Percentiles rank a stretch among this genome's conserved stretches.
These are phyloP conservation scores for Drosophila murphyi DNA, from an alignment of 1,140 invertebrate genomes.

Conservation along the genomic window DNA sequence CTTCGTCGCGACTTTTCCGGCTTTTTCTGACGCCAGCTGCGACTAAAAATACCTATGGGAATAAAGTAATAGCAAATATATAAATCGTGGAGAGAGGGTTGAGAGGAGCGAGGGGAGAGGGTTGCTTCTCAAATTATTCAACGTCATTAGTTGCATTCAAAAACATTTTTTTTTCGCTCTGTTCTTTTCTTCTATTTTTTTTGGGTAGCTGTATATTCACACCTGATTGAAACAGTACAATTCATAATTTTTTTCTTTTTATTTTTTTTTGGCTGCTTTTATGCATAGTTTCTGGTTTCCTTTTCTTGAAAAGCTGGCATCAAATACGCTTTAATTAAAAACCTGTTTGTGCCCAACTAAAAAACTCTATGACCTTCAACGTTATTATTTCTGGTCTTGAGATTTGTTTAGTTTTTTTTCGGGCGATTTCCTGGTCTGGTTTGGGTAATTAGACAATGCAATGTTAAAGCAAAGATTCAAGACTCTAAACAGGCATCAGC, in stretches of 20 bases:
- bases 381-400: not conserved
- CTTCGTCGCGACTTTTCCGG: slow-evolving; percentile 53
- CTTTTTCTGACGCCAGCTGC: slow-evolving; percentile 25
- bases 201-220: slow-evolving; percentile 53
- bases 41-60: slow-evolving; percentile 26
- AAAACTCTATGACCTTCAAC: slow-evolving; percentile 23
- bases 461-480: slow-evolving; percentile 21
- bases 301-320: slow-evolving; percentile 27
- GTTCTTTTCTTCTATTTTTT: not conserved
- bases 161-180: slow-evolving; percentile 25
- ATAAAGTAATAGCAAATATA: slow-evolving; percentile 15
- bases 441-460: slow-evolving; percentile 64
- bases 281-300: slow-evolving; percentile 21
- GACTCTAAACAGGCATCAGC: slow-evolving; percentile 30
- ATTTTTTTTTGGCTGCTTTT: slow-evolving; percentile 11
- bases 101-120: slow-evolving; percentile 2
- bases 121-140: slow-evolving; percentile 55
- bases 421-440: not conserved
- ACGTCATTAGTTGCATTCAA: slow-evolving; percentile 76
- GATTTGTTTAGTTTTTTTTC: not conserved
- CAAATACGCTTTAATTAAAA: slow-evolving; percentile 75
- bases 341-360: slow-evolving; percentile 59
- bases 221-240: slow-evolving; percentile 64
- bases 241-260: slow-evolving; percentile 35
- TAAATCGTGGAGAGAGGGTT: slow-evolving; percentile 10